Evolutionary conservation across 2,797 vertebrate genomes (phyloP).

Genomic region (Eremophila alpestris): DNA sequence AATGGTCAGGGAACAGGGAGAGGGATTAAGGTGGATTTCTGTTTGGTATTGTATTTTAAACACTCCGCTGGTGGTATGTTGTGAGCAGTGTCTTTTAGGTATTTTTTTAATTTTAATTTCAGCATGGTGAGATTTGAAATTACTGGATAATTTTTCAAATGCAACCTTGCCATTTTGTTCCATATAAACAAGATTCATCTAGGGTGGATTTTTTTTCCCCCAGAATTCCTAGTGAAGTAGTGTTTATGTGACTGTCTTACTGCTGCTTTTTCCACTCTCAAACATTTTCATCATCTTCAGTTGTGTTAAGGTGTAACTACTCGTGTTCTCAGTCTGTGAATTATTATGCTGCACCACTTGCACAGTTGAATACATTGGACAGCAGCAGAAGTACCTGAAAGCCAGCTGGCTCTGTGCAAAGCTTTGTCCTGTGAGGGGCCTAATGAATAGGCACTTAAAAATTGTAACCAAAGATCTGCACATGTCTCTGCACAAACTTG

Average conservation of each 20-base stretch:
- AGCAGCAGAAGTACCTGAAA: not conserved
- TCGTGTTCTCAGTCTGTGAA: not conserved
- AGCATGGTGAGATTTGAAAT: not conserved
- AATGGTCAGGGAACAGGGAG: rapidly evolving
- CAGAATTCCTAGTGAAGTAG: not conserved
- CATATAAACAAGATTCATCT: not conserved
- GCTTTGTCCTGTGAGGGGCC: not conserved
- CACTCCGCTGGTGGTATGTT: not conserved
- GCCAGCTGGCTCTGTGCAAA: not conserved
- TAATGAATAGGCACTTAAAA: constrained; percentile 5
- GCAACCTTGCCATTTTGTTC: not conserved
- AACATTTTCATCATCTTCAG: not conserved
- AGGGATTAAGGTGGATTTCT: not conserved
- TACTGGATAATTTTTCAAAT: not conserved
- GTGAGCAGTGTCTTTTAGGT: not conserved
- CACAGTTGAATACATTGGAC: not conserved
- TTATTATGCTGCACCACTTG: not conserved
- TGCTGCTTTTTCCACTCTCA: not conserved
- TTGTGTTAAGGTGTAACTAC: not conserved
- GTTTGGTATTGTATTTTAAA: not conserved
- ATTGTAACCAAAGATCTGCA: not conserved
- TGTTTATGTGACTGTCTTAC: not conserved
- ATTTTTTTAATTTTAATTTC: not conserved
- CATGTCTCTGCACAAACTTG: not conserved
- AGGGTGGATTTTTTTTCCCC: not conserved